A percentile compares a stretch with the other conserved stretches of the same genome.
These are phyloP conservation scores for Dendrolimus houi DNA, from an alignment of 2,888 invertebrate genomes.

Conservation along the genomic window DNA sequence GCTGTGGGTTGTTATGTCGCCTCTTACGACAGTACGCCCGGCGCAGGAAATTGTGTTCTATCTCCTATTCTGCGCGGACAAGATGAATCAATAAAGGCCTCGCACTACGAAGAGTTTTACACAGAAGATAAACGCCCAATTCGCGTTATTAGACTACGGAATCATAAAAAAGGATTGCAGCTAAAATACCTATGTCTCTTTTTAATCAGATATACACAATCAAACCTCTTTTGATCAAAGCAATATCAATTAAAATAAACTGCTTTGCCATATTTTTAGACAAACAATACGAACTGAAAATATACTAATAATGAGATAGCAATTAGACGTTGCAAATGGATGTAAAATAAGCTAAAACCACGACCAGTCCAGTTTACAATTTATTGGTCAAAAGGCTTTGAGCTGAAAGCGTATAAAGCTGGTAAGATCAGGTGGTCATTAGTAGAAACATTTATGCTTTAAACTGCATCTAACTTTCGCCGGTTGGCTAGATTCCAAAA, in stretches of 20 bases:
- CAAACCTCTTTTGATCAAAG: too few relatives aligned
- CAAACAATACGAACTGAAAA: neutral
- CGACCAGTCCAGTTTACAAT: neutral
- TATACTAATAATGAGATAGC: neutral
- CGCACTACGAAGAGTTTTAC: too few relatives aligned
- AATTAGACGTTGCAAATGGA: neutral
- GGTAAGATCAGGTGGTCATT: conserved; percentile 27
- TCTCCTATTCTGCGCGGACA: too few relatives aligned
- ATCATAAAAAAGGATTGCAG: too few relatives aligned
- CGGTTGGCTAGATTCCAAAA: conserved; percentile 5
- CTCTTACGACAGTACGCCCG: too few relatives aligned
- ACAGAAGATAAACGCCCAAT: too few relatives aligned
- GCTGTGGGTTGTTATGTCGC: too few relatives aligned
- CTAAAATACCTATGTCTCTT: conserved; percentile 3
- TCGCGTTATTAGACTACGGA: too few relatives aligned
- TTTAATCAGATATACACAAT: too few relatives aligned
- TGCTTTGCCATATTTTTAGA: neutral
- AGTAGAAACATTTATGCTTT: conserved; percentile 8
- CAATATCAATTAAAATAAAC: too few relatives aligned
- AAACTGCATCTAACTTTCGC: conserved; percentile 7
- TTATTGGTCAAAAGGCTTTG: neutral
- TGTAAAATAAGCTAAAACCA: neutral
- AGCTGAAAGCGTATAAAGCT: conserved; percentile 1
- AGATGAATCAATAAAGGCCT: too few relatives aligned
- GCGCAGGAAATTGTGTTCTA: too few relatives aligned